Evolutionary conservation across 2,113 vertebrate species (phyloP), one percentile per base, ranked within the genome.

Genomic region (Callipepla squamata): DNA sequence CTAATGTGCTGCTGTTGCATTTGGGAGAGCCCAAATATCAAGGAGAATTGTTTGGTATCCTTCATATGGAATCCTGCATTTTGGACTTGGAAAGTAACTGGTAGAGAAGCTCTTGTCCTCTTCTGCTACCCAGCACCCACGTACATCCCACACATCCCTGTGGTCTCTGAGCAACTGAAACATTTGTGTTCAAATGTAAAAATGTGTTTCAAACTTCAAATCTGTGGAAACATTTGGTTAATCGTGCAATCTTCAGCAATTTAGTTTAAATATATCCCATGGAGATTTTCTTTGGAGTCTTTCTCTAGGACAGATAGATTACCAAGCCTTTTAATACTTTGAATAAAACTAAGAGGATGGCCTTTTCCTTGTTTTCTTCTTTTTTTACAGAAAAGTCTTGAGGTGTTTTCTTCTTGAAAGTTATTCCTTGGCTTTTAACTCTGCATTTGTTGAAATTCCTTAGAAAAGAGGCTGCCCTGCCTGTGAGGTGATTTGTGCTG

Each of bases 401-500:
- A 88, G 57, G 22, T 40, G 21, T 74, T 83, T 88, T 72, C 38
- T n/a, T 70, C 91, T 74, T 80, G 8, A 45, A 94, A 80, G 57
- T 77, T 85, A 13, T 13, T 83, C 12, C 34, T 55, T 53, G 36
- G 23, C 48, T 83, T 88, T 74, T 83, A 94, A 36, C 13, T 82
- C 68, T 75, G 32, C 45, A 66, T 81, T 94, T 93, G 67, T 57
- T 80, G 82, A 62, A 94, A 92, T 83, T 86, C 93, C 82, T 90
- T 40, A 72, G 85, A 48, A 94, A 90, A 70, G 58, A 61, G 57
- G 40, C 90, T 96, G 85, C 85, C 72, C 85, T 90, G 68, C 82
- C 85, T 91, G 76, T 0, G 6, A 92, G 82, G 94, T 92, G 87
- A 94, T 94, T 96, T 94, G 80, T 80, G 61, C 81, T 44, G 87